These are phyloP conservation scores for Agrotis exclamationis DNA, from an alignment of 2,888 invertebrate genomes.

Conservation along the genomic window DNA sequence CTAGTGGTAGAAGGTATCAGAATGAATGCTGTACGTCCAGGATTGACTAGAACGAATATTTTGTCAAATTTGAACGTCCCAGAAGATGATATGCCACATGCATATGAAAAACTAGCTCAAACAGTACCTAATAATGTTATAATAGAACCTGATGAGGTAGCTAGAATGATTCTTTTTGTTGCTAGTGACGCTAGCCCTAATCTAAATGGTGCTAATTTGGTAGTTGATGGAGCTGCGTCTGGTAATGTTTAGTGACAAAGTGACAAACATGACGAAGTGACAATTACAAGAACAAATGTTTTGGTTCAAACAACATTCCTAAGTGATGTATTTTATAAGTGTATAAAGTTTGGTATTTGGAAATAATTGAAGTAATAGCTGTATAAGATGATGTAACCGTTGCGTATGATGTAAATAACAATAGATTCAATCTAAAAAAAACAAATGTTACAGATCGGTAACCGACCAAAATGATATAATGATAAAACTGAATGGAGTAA, in stretches of 20 bases:
- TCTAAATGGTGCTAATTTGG: constrained; percentile 74
- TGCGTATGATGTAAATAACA: constrained; percentile 2
- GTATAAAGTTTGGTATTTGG: not conserved
- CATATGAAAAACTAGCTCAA: constrained; percentile 72
- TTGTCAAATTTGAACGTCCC: constrained; percentile 77
- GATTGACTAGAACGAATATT: constrained; percentile 79
- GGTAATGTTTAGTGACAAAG: constrained; percentile 55
- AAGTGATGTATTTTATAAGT: constrained; percentile 10
- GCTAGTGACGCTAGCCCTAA: constrained; percentile 77
- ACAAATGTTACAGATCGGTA: constrained; percentile 11
- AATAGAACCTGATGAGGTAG: constrained; percentile 80
- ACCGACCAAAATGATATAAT: not conserved
- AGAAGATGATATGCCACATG: constrained; percentile 71
- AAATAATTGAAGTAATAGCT: not conserved
- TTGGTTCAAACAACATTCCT: not conserved
- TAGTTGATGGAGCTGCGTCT: constrained; percentile 76
- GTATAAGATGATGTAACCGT: not conserved
- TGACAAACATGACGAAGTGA: constrained; percentile 15
- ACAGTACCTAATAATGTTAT: constrained; percentile 74
- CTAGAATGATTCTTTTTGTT: constrained; percentile 76
- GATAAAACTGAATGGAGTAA: constrained; percentile 11
- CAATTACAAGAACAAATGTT: not conserved
- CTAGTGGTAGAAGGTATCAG: constrained; percentile 77
- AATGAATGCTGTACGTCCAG: constrained; percentile 82
- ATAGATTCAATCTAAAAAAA: constrained; percentile 8